These are phyloP conservation scores for Yponomeuta sedellus DNA, from an alignment of 2,888 invertebrate genomes.

Conservation along the genomic window DNA sequence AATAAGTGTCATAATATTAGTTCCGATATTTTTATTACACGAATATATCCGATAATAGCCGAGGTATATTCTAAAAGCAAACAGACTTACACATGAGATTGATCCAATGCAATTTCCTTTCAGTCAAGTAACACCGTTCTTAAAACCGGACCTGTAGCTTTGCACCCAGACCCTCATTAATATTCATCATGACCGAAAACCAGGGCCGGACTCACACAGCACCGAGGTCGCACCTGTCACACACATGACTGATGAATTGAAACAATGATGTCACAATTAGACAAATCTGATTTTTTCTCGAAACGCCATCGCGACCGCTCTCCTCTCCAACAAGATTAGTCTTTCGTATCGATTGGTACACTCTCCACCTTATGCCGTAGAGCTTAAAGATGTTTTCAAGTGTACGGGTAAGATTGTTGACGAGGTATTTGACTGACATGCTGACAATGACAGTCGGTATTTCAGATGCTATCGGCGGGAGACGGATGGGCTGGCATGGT, in stretches of 20 bases:
- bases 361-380: background rate
- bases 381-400: background rate
- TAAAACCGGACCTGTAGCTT: background rate
- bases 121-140: background rate
- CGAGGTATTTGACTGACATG: slow-evolving; percentile 16
- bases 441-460: slow-evolving; percentile 37
- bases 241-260: slow-evolving; percentile 56
- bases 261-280: slow-evolving; percentile 68
- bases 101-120: background rate
- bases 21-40: no score
- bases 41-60: no score
- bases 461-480: slow-evolving; percentile 42
- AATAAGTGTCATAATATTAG: no score
- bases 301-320: slow-evolving; percentile 25
- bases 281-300: slow-evolving; percentile 38
- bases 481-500: slow-evolving; percentile 30
- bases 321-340: background rate
- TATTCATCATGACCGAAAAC: slow-evolving; percentile 10
- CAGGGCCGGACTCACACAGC: slow-evolving; percentile 31
- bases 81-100: background rate
- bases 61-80: no score
- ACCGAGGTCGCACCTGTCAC: slow-evolving; percentile 45
- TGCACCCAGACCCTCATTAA: background rate
- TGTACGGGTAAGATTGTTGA: background rate
- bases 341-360: background rate